Base-by-base conservation (phyloP, 2,797 vertebrate genomes). In the Thunnus albacares region DNA sequence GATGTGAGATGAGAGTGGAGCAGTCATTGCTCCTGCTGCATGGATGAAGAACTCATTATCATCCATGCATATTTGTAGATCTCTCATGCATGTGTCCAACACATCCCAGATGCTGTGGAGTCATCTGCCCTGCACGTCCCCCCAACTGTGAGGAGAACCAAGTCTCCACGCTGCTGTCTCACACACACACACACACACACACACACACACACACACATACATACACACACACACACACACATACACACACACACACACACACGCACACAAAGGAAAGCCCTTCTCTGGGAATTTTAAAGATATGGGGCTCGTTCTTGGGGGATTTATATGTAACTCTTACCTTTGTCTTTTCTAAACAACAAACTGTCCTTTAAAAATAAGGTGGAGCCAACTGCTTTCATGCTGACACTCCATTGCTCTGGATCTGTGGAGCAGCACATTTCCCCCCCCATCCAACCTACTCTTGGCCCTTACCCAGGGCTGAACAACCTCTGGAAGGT, bases 21-120 rank as follows among this genome's bases (percentile, higher is more conserved):
- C 24, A 6, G 59, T 71, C 43, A 43, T 62, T 74, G 57, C 62
- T 43, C 53, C 66, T 61, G 67, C 71, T 61, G 56, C 59, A 43
- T 71, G 66, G 64, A 51, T 61, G 75, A 68, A 74, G 38, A 76
- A 53, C 82, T 83, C 81, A 69, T 90, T 79, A 77, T 73, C 63
- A 66, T 77, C 60, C 71, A 66, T 81, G 67, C 35, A 88, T 86
- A 80, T 78, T 57, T 82, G 53, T 57, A 64, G 71, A 71, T 75
- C 73, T 73, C 52, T 86, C 83, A 84, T 82, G 81, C 79, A 79
- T 84, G 58, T 75, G 79, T 67, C 62, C 69, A 62, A 74, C 84
- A 75, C 77, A 56, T 57, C 79, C 72, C 85, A 89, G 84, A 92
- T 89, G 89, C 85, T 76, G 77, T 77, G 74, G 80, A 85, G 84